These are phyloP conservation scores for Rhopalosiphum maidis DNA, from an alignment of 1,140 invertebrate species.

Conservation along the genomic window DNA sequence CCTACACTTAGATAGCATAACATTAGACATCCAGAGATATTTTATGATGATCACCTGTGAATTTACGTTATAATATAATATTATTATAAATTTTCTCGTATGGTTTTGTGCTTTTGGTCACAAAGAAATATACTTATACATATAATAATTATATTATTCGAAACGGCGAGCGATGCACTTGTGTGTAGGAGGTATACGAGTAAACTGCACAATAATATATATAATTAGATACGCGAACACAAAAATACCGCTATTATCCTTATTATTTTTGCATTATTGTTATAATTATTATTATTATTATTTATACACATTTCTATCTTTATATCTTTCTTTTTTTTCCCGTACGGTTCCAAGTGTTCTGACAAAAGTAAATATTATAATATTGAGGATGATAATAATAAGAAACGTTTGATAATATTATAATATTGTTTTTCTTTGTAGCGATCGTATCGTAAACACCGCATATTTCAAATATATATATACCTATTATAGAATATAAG, in stretches of 20 bases:
- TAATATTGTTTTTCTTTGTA: neutral
- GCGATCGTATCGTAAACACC: neutral
- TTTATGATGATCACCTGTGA: neutral
- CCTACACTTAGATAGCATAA: neutral
- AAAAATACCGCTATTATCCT: neutral
- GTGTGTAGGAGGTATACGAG: neutral
- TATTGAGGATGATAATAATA: neutral
- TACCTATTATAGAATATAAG: too few relatives aligned
- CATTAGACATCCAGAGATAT: neutral
- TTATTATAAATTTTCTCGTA: neutral
- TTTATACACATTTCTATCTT: neutral
- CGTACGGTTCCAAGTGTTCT: neutral
- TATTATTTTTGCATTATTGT: neutral
- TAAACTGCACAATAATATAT: neutral
- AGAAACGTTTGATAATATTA: conserved; percentile 25
- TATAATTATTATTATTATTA: neutral
- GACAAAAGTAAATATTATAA: neutral
- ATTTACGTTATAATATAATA: neutral
- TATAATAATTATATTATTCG: neutral
- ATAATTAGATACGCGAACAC: neutral
- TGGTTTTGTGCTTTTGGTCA: neutral
- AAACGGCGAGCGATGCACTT: neutral
- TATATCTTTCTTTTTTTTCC: neutral
- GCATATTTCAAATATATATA: neutral
- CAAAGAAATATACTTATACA: neutral